Percentiles rank a stretch among this genome's conserved stretches.
Evolutionary conservation across 2,797 vertebrate species (phyloP).

Genomic region (Takifugu ocellatus): DNA sequence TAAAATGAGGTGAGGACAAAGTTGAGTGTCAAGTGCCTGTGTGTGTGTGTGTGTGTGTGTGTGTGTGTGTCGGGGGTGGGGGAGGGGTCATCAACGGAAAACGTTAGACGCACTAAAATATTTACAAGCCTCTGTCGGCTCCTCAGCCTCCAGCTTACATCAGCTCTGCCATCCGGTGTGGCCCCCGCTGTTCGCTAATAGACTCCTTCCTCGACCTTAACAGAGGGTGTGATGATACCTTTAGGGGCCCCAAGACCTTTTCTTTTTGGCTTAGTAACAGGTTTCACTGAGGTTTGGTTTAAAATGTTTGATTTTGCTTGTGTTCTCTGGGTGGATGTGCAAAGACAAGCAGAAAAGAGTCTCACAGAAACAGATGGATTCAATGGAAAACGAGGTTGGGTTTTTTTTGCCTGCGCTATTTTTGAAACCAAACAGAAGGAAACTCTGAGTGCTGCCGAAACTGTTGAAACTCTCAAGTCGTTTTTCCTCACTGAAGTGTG

Average conservation of each 20-base stretch:
- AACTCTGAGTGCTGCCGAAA: neutral
- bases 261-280: slow-evolving; percentile 7
- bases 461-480: no score
- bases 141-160: slow-evolving; percentile 37
- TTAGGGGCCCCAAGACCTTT: slow-evolving; percentile 3
- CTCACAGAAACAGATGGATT: neutral
- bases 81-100: slow-evolving; percentile 17
- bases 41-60: no score
- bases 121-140: slow-evolving; percentile 52
- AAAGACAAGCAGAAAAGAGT: neutral
- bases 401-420: neutral
- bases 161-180: slow-evolving; percentile 40
- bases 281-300: slow-evolving; percentile 9
- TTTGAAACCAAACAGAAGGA: neutral
- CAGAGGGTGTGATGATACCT: slow-evolving; percentile 25
- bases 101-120: slow-evolving; percentile 61
- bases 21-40: slow-evolving; percentile 5
- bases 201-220: slow-evolving; percentile 36
- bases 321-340: no score
- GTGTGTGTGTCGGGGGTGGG: neutral
- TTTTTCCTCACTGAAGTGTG: neutral
- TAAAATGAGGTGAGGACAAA: slow-evolving; percentile 25
- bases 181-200: slow-evolving; percentile 54
- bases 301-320: slow-evolving; percentile 2
- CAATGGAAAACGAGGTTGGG: no score